Conservation (phyloP, 2,113 vertebrate genomes). For the Crotalus helleri region DNA sequence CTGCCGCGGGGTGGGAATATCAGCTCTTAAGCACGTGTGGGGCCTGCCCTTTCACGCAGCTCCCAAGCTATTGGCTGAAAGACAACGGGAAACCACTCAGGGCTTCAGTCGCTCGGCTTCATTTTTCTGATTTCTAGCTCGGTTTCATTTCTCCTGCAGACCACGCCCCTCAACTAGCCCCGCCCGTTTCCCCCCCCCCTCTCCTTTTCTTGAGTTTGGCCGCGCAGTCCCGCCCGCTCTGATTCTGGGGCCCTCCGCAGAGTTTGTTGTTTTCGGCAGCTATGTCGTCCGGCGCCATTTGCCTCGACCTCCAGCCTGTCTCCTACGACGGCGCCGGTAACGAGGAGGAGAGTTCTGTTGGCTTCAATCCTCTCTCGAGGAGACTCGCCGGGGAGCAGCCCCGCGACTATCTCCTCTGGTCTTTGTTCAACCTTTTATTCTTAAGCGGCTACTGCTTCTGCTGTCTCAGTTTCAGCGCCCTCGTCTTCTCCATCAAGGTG, state of each 20-base stretch:
- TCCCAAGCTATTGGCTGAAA: background rate
- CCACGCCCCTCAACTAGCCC: too few relatives aligned
- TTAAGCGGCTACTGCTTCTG: background rate
- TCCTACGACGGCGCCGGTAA: background rate
- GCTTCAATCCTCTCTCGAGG: background rate
- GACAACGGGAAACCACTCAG: background rate
- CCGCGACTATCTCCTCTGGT: constrained; percentile 11
- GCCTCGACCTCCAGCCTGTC: background rate
- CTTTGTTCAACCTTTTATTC: background rate
- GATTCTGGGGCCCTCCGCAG: background rate
- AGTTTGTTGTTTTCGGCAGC: background rate
- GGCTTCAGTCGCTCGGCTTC: background rate
- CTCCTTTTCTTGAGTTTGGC: background rate
- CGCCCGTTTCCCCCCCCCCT: too few relatives aligned
- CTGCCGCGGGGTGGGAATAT: background rate
- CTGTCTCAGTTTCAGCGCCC: constrained; percentile 6
- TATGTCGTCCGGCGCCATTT: background rate
- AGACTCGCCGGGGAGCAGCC: background rate
- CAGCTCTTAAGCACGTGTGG: background rate
- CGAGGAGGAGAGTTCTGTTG: rapidly evolving
- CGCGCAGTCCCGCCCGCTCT: too few relatives aligned
- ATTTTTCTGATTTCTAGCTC: too few relatives aligned
- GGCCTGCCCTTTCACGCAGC: background rate
- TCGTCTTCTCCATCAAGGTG: constrained; percentile 23
- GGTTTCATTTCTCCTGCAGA: too few relatives aligned